Conservation (phyloP, 2,797 vertebrate genomes). For the Arnoldichthys spilopterus region DNA sequence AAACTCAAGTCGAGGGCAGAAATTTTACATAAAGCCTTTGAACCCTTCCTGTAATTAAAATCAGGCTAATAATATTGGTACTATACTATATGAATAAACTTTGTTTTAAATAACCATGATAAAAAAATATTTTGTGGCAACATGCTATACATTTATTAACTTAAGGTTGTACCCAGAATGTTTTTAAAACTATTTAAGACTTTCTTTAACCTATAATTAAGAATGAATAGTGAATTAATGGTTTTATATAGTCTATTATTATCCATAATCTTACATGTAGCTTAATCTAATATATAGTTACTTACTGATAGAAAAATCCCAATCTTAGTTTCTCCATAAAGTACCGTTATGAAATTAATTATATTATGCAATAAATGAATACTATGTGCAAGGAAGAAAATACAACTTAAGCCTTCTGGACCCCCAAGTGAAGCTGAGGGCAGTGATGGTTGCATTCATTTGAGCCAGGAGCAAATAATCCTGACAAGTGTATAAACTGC, state of each 20-base stretch:
- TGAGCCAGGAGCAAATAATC: conserved; percentile 55
- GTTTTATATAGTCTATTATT: not conserved
- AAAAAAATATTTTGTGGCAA: not conserved
- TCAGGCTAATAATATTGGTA: too few species aligned
- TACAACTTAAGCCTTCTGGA: conserved; percentile 13
- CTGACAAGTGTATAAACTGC: conserved; percentile 70
- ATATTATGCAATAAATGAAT: not conserved
- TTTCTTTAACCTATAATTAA: not conserved
- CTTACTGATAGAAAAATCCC: too few species aligned
- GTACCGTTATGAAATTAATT: not conserved
- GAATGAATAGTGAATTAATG: not conserved
- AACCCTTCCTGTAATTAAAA: not conserved
- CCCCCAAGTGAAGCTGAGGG: conserved; percentile 26
- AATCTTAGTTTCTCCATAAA: not conserved
- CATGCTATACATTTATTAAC: not conserved
- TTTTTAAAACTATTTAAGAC: not conserved
- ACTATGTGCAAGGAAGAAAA: not conserved
- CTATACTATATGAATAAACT: not conserved
- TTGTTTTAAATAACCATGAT: not conserved
- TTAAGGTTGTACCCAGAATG: not conserved
- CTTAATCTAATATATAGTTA: too few species aligned
- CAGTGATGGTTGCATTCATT: conserved; percentile 53
- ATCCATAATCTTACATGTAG: too few species aligned
- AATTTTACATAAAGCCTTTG: not conserved
- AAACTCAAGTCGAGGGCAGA: not conserved